Conservation (phyloP, 2,113 vertebrate species). For the Hyla sarda region DNA sequence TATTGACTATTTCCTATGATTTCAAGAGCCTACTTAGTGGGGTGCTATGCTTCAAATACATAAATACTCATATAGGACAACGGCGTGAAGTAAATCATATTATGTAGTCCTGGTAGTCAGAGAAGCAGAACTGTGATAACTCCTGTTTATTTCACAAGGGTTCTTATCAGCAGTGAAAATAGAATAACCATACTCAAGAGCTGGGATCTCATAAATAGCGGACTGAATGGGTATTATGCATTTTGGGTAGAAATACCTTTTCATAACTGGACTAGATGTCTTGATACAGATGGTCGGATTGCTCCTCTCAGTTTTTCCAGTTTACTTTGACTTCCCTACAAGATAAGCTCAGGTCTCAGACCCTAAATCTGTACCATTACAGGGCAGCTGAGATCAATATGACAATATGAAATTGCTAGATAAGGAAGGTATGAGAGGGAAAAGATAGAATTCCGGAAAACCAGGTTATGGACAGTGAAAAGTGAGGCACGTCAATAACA, state of each 20-base stretch:
- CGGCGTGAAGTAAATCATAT: neutral
- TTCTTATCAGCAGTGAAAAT: neutral
- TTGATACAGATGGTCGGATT: neutral
- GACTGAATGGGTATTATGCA: neutral
- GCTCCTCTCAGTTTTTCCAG: neutral
- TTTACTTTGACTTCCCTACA: conserved; percentile 2
- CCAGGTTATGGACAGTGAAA: conserved; percentile 2
- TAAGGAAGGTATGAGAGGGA: neutral
- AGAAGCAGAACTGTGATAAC: neutral
- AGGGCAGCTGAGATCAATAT: conserved; percentile 18
- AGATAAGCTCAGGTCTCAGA: neutral
- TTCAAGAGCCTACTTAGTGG: no score
- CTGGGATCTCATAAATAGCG: neutral
- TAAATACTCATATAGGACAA: neutral
- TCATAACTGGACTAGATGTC: neutral
- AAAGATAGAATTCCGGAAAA: conserved; percentile 13
- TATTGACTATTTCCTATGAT: no score
- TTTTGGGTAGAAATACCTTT: conserved; percentile 4
- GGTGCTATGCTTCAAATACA: neutral
- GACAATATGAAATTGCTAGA: conserved; percentile 22
- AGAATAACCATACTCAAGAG: neutral
- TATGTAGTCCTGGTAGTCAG: neutral
- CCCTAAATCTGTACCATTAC: neutral
- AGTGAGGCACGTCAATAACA: neutral
- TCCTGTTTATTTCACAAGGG: neutral